Evolutionary conservation across 2,888 invertebrate genomes (phyloP).

Genomic region (Protonemura montana): DNA sequence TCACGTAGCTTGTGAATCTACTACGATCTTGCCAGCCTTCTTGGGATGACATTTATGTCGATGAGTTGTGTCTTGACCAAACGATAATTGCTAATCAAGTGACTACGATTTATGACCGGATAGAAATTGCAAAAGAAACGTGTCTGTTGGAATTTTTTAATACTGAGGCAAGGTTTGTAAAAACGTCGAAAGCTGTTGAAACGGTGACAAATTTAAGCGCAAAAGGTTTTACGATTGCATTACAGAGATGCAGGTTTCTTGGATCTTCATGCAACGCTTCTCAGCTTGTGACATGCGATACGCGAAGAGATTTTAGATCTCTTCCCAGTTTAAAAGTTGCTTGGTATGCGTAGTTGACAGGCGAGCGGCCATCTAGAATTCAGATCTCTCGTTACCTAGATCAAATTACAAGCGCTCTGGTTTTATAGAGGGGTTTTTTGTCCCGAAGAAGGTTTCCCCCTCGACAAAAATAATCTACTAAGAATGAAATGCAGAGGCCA

Average conservation of each 20-base stretch:
- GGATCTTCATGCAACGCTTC: neutral
- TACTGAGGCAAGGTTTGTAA: no score
- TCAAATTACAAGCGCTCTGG: neutral
- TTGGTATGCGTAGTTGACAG: neutral
- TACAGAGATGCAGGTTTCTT: no score
- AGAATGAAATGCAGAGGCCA: neutral
- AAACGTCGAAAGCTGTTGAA: no score
- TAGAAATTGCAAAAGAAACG: no score
- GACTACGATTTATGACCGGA: no score
- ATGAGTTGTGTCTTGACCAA: no score
- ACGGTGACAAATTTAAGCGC: no score
- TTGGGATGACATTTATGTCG: neutral
- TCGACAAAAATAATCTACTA: constrained; percentile 41
- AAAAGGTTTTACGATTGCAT: no score
- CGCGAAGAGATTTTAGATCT: neutral
- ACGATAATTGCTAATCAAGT: no score
- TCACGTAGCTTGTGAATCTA: neutral
- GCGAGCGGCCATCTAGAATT: neutral
- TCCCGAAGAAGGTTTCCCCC: constrained; percentile 53
- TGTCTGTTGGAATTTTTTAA: no score
- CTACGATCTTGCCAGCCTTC: neutral
- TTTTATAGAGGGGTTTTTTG: constrained; percentile 51
- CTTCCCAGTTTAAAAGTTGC: neutral
- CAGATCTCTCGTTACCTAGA: neutral
- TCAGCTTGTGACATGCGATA: neutral